A percentile compares a stretch with the other conserved stretches of the same genome.
These are phyloP conservation scores for Melinopterus prodromus DNA, from an alignment of 2,888 invertebrate genomes.

Conservation along the genomic window DNA sequence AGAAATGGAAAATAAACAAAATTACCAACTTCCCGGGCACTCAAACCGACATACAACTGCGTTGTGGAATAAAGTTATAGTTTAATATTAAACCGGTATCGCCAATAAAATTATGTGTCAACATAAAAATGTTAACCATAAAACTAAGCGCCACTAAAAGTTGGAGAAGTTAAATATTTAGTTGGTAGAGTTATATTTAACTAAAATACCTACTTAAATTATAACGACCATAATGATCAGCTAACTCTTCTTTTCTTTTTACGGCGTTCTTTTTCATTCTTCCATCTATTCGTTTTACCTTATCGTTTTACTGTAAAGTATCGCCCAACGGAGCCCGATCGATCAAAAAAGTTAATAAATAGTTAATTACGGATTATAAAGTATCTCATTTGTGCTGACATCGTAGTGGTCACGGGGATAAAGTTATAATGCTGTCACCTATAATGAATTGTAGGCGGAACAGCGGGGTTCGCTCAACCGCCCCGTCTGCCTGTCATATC, in stretches of 20 bases:
- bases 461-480: neutral
- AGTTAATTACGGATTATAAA: neutral
- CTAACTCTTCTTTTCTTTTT: neutral
- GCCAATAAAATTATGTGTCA: too few species aligned
- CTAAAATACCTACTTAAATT: neutral
- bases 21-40: too few species aligned
- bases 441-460: neutral
- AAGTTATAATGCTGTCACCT: neutral
- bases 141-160: neutral
- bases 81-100: too few species aligned
- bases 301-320: neutral
- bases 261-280: neutral
- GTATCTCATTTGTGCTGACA: neutral
- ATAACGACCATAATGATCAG: neutral
- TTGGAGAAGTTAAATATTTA: neutral
- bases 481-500: constrained; percentile 4
- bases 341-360: neutral
- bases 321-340: neutral
- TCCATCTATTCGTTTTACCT: neutral
- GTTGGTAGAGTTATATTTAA: neutral
- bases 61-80: too few species aligned
- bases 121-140: neutral
- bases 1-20: too few species aligned
- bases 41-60: too few species aligned
- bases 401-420: neutral